Percentiles rank a stretch among this genome's conserved stretches.
These are phyloP conservation scores for Muntiacus muntjak DNA, from an alignment of 2,113 vertebrate species.

Conservation along the genomic window DNA sequence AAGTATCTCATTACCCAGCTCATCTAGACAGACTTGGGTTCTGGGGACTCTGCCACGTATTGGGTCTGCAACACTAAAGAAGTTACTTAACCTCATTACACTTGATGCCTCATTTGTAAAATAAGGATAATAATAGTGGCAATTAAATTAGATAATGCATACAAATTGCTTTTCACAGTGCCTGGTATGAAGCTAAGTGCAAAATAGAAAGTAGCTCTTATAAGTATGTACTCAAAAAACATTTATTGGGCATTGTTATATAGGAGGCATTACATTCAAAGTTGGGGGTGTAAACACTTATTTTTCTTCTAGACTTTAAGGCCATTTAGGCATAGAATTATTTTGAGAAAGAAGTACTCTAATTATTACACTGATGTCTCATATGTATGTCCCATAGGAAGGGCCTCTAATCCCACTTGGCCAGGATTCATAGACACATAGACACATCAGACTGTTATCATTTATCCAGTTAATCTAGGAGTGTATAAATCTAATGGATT, in stretches of 20 bases:
- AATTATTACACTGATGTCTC: neutral
- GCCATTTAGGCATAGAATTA: neutral
- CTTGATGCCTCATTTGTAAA: neutral
- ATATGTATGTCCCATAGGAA: neutral
- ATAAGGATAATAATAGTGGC: neutral
- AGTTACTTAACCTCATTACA: neutral
- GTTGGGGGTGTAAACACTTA: neutral
- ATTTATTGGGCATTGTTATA: neutral
- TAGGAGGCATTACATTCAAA: neutral
- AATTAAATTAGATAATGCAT: neutral
- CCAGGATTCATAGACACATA: neutral
- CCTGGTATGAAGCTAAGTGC: neutral
- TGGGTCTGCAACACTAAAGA: neutral
- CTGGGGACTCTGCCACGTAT: neutral
- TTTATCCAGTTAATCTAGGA: neutral
- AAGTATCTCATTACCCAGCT: neutral
- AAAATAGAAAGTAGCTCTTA: neutral
- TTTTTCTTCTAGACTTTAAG: neutral
- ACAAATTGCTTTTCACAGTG: neutral
- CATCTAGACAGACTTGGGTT: neutral
- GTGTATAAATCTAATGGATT: neutral
- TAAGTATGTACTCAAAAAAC: neutral
- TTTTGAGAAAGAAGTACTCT: neutral
- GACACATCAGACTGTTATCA: neutral
- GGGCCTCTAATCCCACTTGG: accelerated